Base-by-base conservation (phyloP, 2,113 vertebrate species). In the Myocastor coypus region DNA sequence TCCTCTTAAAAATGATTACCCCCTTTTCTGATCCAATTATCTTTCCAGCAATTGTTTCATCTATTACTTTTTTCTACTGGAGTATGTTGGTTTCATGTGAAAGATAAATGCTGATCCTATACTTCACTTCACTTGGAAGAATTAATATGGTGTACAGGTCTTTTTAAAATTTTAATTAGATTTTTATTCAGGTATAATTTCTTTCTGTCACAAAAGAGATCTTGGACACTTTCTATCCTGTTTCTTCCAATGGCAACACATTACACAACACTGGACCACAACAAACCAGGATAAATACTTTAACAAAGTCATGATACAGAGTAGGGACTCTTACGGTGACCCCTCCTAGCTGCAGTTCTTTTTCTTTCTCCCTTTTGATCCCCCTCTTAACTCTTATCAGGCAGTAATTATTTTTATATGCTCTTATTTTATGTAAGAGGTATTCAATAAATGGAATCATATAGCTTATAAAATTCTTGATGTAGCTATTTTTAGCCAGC, bases 251-350 rank as follows among this genome's bases (percentile, higher is more conserved):
- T 42, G 71, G 20, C 26, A 13, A 42, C 73, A 57, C 17, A 30
- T 80, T 78, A 0, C 28, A 13, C 50, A 37, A 52, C 24, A 50
- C 3, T 52, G 68, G 81, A 16, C 28, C 5, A 28, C 42, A 40
- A 24, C 37, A 73, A 22, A 12, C n/a, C 20, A 73, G 69, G 19
- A 40, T 71, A 71, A 20, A 71, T 20, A 71, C n/a, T 71, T 71
- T 37, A 37, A 16, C 24, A 37, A 32, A 42, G 37, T 13, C 26
- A 46, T 42, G 40, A 77, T 14, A 77, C 11, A 42, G 71, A 30
- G 28, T 46, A 46, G 52, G 10, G n/a, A 57, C 3, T 1, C 9
- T 50, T 11, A 0, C 11, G 1, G 7, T 22, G 7, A 4, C n/a
- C 19, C 26, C 10, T n/a, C 22, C 37, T 73, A 73, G 42, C 37